Conservation (phyloP, 2,888 invertebrate species). For the Drosophila eohydei region DNA sequence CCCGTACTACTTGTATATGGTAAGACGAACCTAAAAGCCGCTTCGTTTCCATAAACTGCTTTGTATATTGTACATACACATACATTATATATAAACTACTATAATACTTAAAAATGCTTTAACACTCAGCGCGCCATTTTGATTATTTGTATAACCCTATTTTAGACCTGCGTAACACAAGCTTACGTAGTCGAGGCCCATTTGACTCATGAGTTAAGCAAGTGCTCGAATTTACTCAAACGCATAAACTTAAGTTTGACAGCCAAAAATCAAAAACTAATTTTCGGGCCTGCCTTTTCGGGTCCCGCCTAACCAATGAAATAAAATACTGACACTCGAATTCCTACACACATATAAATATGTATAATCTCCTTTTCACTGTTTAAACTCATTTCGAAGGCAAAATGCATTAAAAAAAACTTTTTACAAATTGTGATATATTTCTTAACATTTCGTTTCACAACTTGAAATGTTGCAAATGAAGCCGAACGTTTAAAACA, state of each 20-base stretch:
- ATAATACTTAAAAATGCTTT: conserved; percentile 56
- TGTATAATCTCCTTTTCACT: conserved; percentile 6
- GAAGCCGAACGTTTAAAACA: conserved; percentile 61
- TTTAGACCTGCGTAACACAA: conserved; percentile 12
- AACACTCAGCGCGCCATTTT: conserved; percentile 44
- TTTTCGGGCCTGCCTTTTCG: conserved; percentile 18
- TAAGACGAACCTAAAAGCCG: conserved; percentile 45
- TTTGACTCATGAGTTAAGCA: conserved; percentile 31
- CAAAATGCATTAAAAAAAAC: conserved; percentile 69
- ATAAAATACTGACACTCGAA: conserved; percentile 17
- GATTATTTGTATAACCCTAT: conserved; percentile 16
- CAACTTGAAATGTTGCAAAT: conserved; percentile 65
- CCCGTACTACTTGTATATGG: conserved; percentile 24
- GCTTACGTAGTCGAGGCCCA: conserved; percentile 1
- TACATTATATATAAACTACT: conserved; percentile 33
- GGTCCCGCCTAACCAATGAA: conserved; percentile 19
- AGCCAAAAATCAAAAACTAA: conserved; percentile 66
- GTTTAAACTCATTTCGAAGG: conserved; percentile 58
- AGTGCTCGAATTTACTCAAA: conserved; percentile 64
- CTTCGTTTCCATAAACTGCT: conserved; percentile 62
- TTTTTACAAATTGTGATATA: conserved; percentile 83
- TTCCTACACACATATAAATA: conserved; percentile 8
- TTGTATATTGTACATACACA: conserved; percentile 65
- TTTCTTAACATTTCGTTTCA: conserved; percentile 82
- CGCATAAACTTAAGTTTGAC: conserved; percentile 54